Evolutionary conservation across 2,888 invertebrate species (phyloP).

Genomic region (Amorpha juglandis): DNA sequence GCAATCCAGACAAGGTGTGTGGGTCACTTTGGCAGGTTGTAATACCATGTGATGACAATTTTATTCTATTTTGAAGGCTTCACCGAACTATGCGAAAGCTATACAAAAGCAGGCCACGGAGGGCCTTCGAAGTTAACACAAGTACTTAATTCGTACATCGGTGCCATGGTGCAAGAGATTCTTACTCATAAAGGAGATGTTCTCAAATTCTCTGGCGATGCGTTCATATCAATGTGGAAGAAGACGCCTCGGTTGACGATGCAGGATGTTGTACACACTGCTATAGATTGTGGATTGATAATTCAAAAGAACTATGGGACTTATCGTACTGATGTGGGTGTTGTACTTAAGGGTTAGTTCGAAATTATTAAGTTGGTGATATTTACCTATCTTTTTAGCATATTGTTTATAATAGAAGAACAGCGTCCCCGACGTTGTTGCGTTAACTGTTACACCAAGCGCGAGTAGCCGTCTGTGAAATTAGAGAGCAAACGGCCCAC

Average conservation of each 20-base stretch:
- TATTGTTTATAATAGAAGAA: too few species aligned
- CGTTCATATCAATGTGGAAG: conserved; percentile 88
- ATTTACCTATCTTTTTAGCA: too few species aligned
- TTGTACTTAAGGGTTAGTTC: conserved; percentile 82
- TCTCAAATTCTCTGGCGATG: conserved; percentile 87
- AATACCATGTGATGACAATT: too few species aligned
- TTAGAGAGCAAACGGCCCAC: too few species aligned
- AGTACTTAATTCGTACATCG: conserved; percentile 88
- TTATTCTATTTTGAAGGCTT: conserved; percentile 80
- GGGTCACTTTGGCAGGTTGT: too few species aligned
- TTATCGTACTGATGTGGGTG: conserved; percentile 85
- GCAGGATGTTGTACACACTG: conserved; percentile 85
- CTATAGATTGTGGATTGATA: conserved; percentile 87
- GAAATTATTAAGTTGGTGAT: not conserved
- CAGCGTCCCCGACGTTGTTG: too few species aligned
- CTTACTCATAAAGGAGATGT: conserved; percentile 87
- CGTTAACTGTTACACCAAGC: too few species aligned
- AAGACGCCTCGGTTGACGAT: conserved; percentile 77
- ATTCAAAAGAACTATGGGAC: conserved; percentile 87
- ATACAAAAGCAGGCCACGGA: conserved; percentile 86
- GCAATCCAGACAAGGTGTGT: too few species aligned
- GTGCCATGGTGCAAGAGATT: conserved; percentile 88
- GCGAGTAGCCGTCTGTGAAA: too few species aligned
- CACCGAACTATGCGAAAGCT: conserved; percentile 87
- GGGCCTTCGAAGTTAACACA: conserved; percentile 89